These are phyloP conservation scores for Drosophila emarginata DNA, from an alignment of 2,888 invertebrate species.

Conservation along the genomic window DNA sequence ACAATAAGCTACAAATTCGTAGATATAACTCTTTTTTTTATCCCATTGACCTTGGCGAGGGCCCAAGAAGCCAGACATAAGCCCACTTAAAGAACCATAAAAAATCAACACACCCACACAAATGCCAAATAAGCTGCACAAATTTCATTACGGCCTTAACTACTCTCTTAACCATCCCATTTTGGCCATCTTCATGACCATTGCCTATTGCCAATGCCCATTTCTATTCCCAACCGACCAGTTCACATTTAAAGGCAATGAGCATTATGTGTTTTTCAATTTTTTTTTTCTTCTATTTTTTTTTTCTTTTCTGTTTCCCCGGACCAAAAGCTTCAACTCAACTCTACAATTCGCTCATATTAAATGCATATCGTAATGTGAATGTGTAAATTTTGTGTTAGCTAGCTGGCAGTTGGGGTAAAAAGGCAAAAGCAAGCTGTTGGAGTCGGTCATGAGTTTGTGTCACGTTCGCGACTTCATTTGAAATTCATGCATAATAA, in stretches of 20 bases:
- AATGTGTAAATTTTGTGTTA: constrained; percentile 67
- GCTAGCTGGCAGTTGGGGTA: constrained; percentile 20
- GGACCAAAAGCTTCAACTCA: not conserved
- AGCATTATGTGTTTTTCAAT: constrained; percentile 66
- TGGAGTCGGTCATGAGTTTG: constrained; percentile 62
- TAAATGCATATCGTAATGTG: constrained; percentile 72
- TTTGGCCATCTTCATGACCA: constrained; percentile 38
- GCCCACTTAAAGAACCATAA: constrained; percentile 54
- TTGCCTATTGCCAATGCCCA: constrained; percentile 35
- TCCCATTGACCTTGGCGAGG: constrained; percentile 2
- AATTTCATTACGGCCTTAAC: constrained; percentile 61
- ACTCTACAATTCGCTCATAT: constrained; percentile 51
- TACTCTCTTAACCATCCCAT: constrained; percentile 45
- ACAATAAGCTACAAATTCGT: not conserved
- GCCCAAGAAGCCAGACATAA: constrained; percentile 3
- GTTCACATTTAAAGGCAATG: constrained; percentile 39
- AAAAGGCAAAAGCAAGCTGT: constrained; percentile 6
- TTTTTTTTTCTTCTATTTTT: constrained; percentile 22
- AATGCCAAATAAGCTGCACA: constrained; percentile 34
- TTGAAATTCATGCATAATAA: constrained; percentile 74
- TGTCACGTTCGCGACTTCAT: constrained; percentile 75
- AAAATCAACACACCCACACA: constrained; percentile 53
- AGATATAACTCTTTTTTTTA: constrained; percentile 4
- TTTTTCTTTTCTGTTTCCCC: constrained; percentile 20
- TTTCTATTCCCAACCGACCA: constrained; percentile 26